phyloP scores from a whole-genome alignment of 2,797 vertebrate genomes.

The Dendrocincla tyrannina region DNA sequence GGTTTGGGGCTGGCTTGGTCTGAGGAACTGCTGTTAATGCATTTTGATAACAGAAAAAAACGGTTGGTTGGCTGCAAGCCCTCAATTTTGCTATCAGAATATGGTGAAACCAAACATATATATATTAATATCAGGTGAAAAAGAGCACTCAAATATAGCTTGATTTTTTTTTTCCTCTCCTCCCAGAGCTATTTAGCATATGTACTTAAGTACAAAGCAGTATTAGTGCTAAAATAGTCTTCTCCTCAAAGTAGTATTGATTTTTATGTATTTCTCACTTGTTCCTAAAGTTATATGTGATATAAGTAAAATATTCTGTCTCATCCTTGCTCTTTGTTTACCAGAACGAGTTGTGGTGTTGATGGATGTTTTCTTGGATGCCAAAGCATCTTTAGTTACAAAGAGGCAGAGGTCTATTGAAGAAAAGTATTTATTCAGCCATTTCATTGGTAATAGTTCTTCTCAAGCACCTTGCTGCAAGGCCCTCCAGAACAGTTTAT shows the following conservation, averaged over 20 bases:
- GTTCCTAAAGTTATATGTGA: not conserved
- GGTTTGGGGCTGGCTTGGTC: not conserved
- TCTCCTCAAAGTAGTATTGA: not conserved
- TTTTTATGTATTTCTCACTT: not conserved
- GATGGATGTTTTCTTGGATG: not conserved
- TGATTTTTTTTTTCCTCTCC: accelerated
- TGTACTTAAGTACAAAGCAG: not conserved
- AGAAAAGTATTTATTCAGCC: not conserved
- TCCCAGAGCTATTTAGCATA: not conserved
- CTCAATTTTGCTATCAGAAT: not conserved
- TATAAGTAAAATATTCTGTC: not conserved
- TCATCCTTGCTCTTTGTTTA: not conserved
- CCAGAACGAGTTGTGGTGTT: not conserved
- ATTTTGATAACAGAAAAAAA: not conserved
- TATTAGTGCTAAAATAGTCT: not conserved
- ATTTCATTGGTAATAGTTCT: not conserved
- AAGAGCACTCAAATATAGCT: not conserved
- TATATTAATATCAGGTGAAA: not conserved
- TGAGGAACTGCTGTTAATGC: not conserved
- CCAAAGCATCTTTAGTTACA: not conserved
- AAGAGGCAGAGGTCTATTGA: not conserved
- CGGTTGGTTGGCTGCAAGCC: not conserved
- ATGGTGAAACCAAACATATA: not conserved
- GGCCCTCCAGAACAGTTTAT: accelerated
- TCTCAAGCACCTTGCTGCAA: not conserved